A percentile compares a stretch with the other conserved stretches of the same genome.
phyloP scores from a whole-genome alignment of 2,888 invertebrate genomes.

The Pogonocherus hispidulus region DNA sequence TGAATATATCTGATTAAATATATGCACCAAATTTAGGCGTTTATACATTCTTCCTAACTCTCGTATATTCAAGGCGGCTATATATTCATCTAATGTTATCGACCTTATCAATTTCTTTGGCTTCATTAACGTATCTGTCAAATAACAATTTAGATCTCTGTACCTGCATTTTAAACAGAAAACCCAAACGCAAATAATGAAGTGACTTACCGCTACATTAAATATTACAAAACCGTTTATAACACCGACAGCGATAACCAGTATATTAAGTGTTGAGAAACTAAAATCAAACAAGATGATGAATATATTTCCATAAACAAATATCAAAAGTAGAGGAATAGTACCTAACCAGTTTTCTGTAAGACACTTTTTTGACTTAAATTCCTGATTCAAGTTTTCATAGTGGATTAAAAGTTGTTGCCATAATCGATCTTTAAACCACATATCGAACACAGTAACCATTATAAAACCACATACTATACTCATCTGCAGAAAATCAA shows the following conservation, averaged over 20 bases:
- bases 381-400: neutral
- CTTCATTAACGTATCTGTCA: neutral
- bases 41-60: conserved; percentile 1
- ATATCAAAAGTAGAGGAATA: neutral
- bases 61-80: neutral
- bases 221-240: neutral
- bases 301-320: neutral
- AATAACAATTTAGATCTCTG: conserved; percentile 2
- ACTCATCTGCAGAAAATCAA: neutral
- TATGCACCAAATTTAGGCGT: neutral
- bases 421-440: neutral
- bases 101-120: neutral
- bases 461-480: neutral
- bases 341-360: neutral
- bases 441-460: neutral
- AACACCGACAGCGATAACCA: neutral
- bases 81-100: neutral
- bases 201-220: neutral
- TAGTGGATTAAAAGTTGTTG: neutral
- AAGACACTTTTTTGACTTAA: neutral
- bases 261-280: neutral
- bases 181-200: neutral
- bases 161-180: conserved; percentile 8
- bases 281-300: neutral
- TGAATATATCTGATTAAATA: neutral